Base-by-base conservation (phyloP, 2,797 vertebrate species). In the Alca torda region DNA sequence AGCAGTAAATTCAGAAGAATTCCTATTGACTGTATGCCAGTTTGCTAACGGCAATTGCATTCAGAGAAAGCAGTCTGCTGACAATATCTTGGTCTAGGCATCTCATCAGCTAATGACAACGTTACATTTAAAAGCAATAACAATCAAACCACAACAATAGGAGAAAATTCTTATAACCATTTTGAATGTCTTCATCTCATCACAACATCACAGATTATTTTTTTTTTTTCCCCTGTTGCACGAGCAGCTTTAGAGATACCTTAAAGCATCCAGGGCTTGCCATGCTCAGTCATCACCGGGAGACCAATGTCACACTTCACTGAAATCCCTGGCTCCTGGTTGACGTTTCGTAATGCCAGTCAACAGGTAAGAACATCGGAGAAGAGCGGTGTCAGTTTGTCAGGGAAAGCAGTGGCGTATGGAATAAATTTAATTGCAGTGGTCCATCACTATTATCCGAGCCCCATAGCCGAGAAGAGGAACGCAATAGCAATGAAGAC, bases 1-100 rank as follows among this genome's bases (percentile, higher is more conserved):
- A 95, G 94, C 48, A 95, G 91, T 84, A 97, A 97, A 97, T 97
- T 96, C 87, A 54, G 60, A 94, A 83, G 81, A 95, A 96, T 92
- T 97, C 94, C 89, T 95, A 95, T 81, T 93, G 90, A 96, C 93
- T 96, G 95, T 68, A 93, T 91, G 91, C 73, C 79, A 94, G 88
- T 91, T 97, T 87, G 83, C 93, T 94, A 96, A 97, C n/a, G 74
- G 96, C 97, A 97, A 96, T 21, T 73, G 90, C 37, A 30, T 64
- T 78, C 91, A 87, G 93, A 70, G 33, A 84, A 96, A 92, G 83
- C 69, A 77, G 65, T 39, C 54, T 84, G 88, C 69, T 91, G 90
- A 89, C 53, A 85, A 84, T 39, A 90, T 93, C 73, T 93, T 59
- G 67, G 94, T 65, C 76, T 84, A 56, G 73, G 94, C 63, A 92